A percentile compares a stretch with the other conserved stretches of the same genome.
These are phyloP conservation scores for Trinectes maculatus DNA, from an alignment of 2,113 vertebrate genomes.

Conservation along the genomic window DNA sequence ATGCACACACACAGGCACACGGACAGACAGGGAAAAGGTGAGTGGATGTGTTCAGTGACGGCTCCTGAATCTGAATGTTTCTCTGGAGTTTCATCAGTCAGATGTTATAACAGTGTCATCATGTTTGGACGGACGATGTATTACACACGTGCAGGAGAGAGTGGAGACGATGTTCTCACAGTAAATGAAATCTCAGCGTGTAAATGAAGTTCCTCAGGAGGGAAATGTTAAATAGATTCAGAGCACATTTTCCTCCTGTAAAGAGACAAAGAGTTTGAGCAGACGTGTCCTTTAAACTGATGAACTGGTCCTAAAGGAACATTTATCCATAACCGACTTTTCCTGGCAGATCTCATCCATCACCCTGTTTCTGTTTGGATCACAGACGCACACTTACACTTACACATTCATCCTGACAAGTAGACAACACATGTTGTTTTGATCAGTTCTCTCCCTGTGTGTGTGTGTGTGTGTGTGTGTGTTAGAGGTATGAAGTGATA, in stretches of 20 bases:
- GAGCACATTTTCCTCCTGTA: too few relatives aligned
- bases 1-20: conserved; percentile 14
- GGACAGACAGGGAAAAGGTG: conserved; percentile 24
- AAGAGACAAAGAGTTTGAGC: too few relatives aligned
- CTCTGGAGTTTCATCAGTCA: conserved; percentile 21
- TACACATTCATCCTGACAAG: not conserved
- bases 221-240: too few relatives aligned
- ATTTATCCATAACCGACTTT: too few relatives aligned
- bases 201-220: not conserved
- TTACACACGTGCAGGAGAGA: conserved; percentile 5
- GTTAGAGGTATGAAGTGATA: too few relatives aligned
- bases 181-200: too few relatives aligned
- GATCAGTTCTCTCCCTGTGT: too few relatives aligned
- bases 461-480: conserved; percentile 9
- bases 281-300: too few relatives aligned
- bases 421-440: not conserved
- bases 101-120: conserved; percentile 20
- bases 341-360: too few relatives aligned
- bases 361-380: not conserved
- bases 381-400: not conserved
- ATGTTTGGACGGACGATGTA: not conserved
- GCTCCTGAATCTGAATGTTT: conserved; percentile 43
- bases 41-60: conserved; percentile 37
- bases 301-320: too few relatives aligned
- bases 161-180: not conserved